Conservation (phyloP, 2,888 invertebrate genomes). For the Thera obeliscata region DNA sequence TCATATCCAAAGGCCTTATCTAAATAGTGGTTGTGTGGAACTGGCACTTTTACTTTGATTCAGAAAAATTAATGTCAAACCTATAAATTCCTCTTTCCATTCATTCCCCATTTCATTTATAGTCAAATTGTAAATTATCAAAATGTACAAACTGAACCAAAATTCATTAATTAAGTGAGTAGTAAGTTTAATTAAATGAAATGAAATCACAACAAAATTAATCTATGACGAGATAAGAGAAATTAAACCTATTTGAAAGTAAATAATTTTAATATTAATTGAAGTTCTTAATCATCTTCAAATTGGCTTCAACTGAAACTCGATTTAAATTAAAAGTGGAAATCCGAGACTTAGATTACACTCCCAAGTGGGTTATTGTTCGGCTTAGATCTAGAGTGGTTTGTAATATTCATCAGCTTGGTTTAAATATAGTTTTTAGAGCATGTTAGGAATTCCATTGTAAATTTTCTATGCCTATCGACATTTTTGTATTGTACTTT, state of each 20-base stretch:
- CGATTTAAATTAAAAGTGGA: constrained; percentile 45
- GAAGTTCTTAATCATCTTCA: constrained; percentile 38
- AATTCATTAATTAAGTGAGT: not conserved
- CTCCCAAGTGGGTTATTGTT: constrained; percentile 30
- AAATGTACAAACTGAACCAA: not conserved
- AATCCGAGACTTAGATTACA: constrained; percentile 31
- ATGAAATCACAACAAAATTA: constrained; percentile 8
- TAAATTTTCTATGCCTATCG: too few species aligned
- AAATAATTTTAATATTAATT: constrained; percentile 38
- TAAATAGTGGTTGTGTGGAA: too few species aligned
- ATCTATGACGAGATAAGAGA: constrained; percentile 6
- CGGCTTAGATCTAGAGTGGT: constrained; percentile 23
- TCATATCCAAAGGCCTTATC: too few species aligned
- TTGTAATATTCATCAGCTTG: too few species aligned
- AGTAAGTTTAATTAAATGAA: not conserved
- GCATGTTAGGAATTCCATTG: too few species aligned
- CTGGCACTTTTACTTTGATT: too few species aligned
- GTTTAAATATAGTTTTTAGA: too few species aligned
- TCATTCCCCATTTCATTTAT: not conserved
- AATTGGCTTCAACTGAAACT: constrained; percentile 42
- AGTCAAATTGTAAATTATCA: not conserved
- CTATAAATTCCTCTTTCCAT: not conserved
- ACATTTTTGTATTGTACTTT: too few species aligned
- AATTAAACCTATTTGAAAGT: constrained; percentile 25
- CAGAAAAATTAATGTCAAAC: not conserved